Conservation (phyloP, 2,888 invertebrate genomes). For the Athalia circularis region DNA sequence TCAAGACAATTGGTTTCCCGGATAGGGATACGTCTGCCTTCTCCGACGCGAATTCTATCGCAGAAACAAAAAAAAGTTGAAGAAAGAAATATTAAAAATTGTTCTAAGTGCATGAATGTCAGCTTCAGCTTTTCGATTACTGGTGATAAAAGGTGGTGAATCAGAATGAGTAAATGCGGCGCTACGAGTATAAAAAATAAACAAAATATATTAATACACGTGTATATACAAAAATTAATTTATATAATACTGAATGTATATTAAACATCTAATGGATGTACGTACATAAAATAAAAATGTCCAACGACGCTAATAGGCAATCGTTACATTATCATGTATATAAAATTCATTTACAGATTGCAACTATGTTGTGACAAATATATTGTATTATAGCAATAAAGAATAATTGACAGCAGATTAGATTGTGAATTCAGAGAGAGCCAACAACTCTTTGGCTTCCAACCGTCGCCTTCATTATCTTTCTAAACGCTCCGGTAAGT, state of each 20-base stretch:
- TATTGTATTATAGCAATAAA: slow-evolving; percentile 28
- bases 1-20: no score
- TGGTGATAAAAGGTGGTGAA: not conserved
- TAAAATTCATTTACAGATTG: slow-evolving; percentile 26
- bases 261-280: slow-evolving; percentile 20
- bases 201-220: slow-evolving; percentile 51
- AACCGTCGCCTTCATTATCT: not conserved
- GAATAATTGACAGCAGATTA: slow-evolving; percentile 20
- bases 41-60: no score
- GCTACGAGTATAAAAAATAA: slow-evolving; percentile 45
- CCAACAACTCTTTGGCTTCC: not conserved
- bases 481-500: slow-evolving; percentile 13
- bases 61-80: no score
- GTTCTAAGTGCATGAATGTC: no score
- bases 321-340: slow-evolving; percentile 7
- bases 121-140: no score
- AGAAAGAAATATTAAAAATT: no score
- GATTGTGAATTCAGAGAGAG: slow-evolving; percentile 16
- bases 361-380: slow-evolving; percentile 24
- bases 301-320: slow-evolving; percentile 16
- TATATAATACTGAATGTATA: slow-evolving; percentile 56
- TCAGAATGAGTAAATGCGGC: not conserved
- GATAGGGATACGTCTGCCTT: no score
- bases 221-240: slow-evolving; percentile 48
- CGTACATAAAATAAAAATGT: slow-evolving; percentile 35